Base-by-base conservation (phyloP, 2,888 invertebrate species). In the Acanthopleura granulata region DNA sequence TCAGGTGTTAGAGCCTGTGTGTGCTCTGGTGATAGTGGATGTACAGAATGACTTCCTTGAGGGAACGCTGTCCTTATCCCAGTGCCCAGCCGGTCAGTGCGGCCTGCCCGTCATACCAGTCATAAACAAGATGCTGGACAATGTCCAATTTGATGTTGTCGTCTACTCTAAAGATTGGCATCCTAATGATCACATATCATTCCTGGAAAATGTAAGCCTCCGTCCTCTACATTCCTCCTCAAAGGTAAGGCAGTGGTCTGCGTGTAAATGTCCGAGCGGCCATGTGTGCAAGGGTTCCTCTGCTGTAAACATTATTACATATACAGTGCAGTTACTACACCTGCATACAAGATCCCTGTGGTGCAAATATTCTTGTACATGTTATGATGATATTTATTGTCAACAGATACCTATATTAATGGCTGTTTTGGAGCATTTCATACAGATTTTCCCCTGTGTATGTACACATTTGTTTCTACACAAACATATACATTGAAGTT, bases 121-220 rank as follows among this genome's bases (percentile, higher is more conserved):
- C 0, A 97, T 97, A 85, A 98, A 98, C 92, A 93, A 94, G 62
- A 75, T 97, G 61, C 78, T 87, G 66, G 84, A 84, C 18, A 78
- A 79, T 0, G 80, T 81, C 40, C 76, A 79, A 74, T 98, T 97
- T 90, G 95, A 97, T 91, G 93, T 94, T 49, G 94, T 97, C 69
- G 96, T 96, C 91, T 99, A 98, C 92, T 96, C 98, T 0, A 92
- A 96, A 84, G 99, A 99, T 92, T 99, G 98, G 98, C 99, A 99
- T 92, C 98, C 98, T 0, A 94, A 94, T 62, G 95, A 97, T 91
- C 97, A 97, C 91, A 96, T 98, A 57, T 98, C 98, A 12, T 99
- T 99, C 91, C 95, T 97, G 82, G 98, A 98, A 90, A 98, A 98
- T 91, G 93, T 97, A 12, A 75, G 80, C 29, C 40, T 74, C 14